Percentiles rank a stretch among this genome's conserved stretches.
These are phyloP conservation scores for Copidosoma floridanum DNA, from an alignment of 1,140 invertebrate genomes.

Conservation along the genomic window DNA sequence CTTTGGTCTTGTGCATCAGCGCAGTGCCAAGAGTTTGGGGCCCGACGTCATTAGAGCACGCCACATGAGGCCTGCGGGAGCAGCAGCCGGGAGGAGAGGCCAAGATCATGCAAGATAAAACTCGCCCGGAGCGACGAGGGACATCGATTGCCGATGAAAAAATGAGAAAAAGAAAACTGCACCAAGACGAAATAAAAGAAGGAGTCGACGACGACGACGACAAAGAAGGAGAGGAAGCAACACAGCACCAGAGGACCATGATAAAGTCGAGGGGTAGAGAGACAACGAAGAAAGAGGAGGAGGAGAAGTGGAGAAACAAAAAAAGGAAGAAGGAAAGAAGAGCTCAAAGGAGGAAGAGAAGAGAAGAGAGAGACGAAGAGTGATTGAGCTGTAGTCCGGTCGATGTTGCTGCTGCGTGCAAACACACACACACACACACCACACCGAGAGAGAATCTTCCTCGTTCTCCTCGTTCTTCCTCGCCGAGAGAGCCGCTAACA, in stretches of 20 bases:
- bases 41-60: too few species aligned
- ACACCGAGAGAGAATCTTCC: not conserved
- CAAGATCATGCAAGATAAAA: too few species aligned
- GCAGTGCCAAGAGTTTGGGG: too few species aligned
- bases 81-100: too few species aligned
- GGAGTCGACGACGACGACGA: not conserved
- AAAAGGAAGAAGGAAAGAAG: not conserved
- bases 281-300: not conserved
- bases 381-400: conserved; percentile 59
- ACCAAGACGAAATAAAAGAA: not conserved
- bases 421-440: not conserved
- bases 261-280: too few species aligned
- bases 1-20: too few species aligned
- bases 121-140: too few species aligned
- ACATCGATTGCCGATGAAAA: not conserved
- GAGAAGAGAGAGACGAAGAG: conserved; percentile 49
- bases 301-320: conserved; percentile 5
- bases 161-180: not conserved
- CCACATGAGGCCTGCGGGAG: too few species aligned
- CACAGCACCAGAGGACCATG: too few species aligned
- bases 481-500: too few species aligned
- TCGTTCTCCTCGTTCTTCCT: too few species aligned
- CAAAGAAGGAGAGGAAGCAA: not conserved
- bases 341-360: conserved; percentile 44
- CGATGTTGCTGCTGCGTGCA: conserved; percentile 44